phyloP scores from a whole-genome alignment of 1,140 invertebrate species.

The Coboldia fuscipes region DNA sequence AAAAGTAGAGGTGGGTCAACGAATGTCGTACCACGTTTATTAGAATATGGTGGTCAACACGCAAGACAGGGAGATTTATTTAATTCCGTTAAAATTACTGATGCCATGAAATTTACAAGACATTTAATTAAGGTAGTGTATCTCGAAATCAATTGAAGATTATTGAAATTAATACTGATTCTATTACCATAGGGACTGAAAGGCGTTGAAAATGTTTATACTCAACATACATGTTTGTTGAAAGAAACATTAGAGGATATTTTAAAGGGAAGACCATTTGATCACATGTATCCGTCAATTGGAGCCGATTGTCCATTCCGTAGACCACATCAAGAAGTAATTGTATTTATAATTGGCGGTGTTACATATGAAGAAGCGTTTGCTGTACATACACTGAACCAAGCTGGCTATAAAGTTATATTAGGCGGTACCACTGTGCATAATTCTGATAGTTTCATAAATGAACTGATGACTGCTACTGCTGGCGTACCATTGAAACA shows the following conservation, averaged over 20 bases:
- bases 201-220: constrained; percentile 95
- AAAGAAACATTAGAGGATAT: constrained; percentile 74
- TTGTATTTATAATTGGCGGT: constrained; percentile 93
- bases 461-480: constrained; percentile 37
- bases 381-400: constrained; percentile 67
- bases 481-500: constrained; percentile 28
- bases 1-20: constrained; percentile 37
- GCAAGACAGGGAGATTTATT: constrained; percentile 62
- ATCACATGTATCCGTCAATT: constrained; percentile 62
- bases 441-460: constrained; percentile 62
- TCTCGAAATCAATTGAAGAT: background rate
- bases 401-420: constrained; percentile 54
- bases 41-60: constrained; percentile 65
- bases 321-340: constrained; percentile 60
- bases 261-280: constrained; percentile 66
- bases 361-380: constrained; percentile 90
- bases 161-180: constrained; percentile 1
- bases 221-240: constrained; percentile 77
- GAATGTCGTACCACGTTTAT: constrained; percentile 41
- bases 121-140: constrained; percentile 59
- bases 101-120: constrained; percentile 77
- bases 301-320: constrained; percentile 31
- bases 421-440: constrained; percentile 82
- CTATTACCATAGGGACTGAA: constrained; percentile 40
- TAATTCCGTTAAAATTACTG: constrained; percentile 39